phyloP scores from a whole-genome alignment of 92 coral and sea anemone genomes.

The Hydrozoanthus gracilis region DNA sequence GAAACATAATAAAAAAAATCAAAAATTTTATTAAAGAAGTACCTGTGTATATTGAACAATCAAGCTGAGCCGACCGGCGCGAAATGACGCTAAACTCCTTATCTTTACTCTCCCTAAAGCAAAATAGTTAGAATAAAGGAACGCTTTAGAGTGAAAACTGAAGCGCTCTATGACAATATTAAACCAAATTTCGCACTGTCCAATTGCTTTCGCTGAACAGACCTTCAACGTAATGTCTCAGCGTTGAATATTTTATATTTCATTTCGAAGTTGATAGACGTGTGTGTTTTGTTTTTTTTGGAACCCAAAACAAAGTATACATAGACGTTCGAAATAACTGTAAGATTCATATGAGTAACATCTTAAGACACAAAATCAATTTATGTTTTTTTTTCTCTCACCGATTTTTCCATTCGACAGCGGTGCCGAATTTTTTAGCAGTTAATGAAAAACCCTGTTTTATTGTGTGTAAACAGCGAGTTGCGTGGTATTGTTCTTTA shows the following conservation, averaged over 20 bases:
- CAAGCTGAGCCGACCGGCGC: not conserved
- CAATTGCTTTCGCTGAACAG: conserved; percentile 8
- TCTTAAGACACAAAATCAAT: not conserved
- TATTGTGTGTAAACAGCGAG: not conserved
- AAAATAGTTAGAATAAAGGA: not conserved
- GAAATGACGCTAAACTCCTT: not conserved
- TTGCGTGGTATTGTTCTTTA: not conserved
- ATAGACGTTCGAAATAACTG: not conserved
- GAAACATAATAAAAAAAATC: conserved; percentile 4
- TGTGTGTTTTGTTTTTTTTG: not conserved
- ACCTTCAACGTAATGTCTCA: conserved; percentile 6
- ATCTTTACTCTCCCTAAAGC: not conserved
- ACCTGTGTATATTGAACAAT: not conserved
- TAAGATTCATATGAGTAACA: not conserved
- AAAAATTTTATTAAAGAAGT: conserved; percentile 7
- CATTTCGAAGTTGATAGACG: not conserved
- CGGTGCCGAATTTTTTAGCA: not conserved
- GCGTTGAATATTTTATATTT: not conserved
- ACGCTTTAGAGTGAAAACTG: not conserved
- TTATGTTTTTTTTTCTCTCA: not conserved
- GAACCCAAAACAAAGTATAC: not conserved
- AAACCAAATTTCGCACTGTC: not conserved
- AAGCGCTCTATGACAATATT: conserved; percentile 37
- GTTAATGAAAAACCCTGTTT: not conserved
- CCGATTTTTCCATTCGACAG: not conserved